Evolutionary conservation across 2,113 vertebrate genomes (phyloP).

Genomic region (Pipra filicauda): DNA sequence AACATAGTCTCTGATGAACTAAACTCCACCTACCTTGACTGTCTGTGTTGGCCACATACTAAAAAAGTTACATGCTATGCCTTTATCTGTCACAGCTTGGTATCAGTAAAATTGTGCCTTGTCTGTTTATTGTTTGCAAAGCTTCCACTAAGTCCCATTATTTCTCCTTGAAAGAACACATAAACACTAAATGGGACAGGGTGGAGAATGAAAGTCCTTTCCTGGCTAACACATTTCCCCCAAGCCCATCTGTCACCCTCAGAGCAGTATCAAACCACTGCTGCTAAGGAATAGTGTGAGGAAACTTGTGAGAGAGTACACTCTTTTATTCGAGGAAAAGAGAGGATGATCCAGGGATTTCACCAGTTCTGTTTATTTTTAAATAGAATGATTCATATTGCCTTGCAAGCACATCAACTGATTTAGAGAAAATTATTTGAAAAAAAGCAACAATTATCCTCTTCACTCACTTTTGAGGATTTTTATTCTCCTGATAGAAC

Average conservation of each 20-base stretch:
- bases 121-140: conserved; percentile 7
- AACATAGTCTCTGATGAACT: neutral
- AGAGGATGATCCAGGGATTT: neutral
- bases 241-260: neutral
- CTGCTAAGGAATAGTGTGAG: neutral
- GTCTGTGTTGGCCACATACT: neutral
- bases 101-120: neutral
- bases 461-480: neutral
- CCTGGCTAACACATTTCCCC: neutral
- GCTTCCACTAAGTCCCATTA: neutral
- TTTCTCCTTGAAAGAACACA: neutral
- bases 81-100: neutral
- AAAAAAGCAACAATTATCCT: neutral
- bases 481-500: neutral
- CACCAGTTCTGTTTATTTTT: neutral
- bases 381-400: neutral
- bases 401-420: fast-evolving
- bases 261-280: neutral
- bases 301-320: neutral
- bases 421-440: neutral
- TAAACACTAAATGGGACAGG: neutral
- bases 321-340: neutral
- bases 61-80: neutral
- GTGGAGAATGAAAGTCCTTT: conserved; percentile 1
- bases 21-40: neutral